Percentiles rank a stretch among this genome's conserved stretches.
Evolutionary conservation across 2,888 invertebrate genomes (phyloP).

Genomic region (Dexiosoma caninum): DNA sequence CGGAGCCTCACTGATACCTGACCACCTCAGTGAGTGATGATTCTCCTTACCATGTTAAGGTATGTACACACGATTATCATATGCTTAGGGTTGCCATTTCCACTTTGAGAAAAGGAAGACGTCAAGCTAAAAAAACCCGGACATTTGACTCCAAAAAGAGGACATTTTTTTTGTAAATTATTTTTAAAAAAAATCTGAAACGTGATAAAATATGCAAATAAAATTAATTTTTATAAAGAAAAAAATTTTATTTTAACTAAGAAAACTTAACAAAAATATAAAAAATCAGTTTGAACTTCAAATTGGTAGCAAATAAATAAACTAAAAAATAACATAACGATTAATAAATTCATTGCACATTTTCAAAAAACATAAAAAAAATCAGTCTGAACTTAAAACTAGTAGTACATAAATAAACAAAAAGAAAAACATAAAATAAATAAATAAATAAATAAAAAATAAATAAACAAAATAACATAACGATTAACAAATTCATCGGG

Average conservation of each 20-base stretch:
- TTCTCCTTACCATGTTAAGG: no score
- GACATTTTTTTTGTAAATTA: constrained; percentile 1
- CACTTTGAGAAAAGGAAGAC: constrained; percentile 18
- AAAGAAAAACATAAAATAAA: background rate
- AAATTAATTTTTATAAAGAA: background rate
- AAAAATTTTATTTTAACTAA: background rate
- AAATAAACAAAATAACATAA: background rate
- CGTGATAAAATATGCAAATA: background rate
- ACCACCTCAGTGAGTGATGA: no score
- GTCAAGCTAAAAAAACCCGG: background rate
- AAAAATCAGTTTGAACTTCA: constrained; percentile 10
- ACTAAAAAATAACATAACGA: background rate
- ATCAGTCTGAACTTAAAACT: constrained; percentile 9
- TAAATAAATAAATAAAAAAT: constrained; percentile 4
- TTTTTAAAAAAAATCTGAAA: no score
- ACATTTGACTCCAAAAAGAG: constrained; percentile 16
- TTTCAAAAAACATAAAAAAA: background rate
- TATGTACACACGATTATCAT: no score
- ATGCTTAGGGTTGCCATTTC: constrained; percentile 9
- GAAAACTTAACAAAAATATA: background rate
- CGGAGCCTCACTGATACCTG: no score
- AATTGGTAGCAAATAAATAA: background rate
- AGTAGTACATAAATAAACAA: background rate
- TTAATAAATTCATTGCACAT: background rate
- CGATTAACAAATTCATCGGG: background rate